These are phyloP conservation scores for Orussus abietinus DNA, from an alignment of 1,140 invertebrate genomes.

Conservation along the genomic window DNA sequence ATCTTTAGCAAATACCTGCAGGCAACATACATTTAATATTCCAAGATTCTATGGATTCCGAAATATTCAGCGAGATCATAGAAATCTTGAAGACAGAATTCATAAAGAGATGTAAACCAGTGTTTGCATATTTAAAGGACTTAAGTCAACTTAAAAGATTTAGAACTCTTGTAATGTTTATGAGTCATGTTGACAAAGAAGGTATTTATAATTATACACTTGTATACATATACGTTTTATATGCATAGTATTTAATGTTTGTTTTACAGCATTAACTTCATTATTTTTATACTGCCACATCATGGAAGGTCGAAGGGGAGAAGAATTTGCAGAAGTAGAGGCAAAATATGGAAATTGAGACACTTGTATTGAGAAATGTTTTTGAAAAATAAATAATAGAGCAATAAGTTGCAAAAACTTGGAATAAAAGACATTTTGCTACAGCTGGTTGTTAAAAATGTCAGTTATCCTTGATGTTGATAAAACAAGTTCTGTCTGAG, in stretches of 20 bases:
- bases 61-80: constrained; percentile 57
- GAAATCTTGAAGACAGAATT: constrained; percentile 44
- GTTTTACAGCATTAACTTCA: constrained; percentile 34
- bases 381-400: constrained; percentile 4
- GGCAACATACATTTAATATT: constrained; percentile 55
- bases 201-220: constrained; percentile 29
- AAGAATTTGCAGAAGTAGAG: constrained; percentile 27
- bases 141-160: constrained; percentile 50
- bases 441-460: too few relatives aligned
- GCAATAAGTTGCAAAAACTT: too few relatives aligned
- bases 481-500: too few relatives aligned
- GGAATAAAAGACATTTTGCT: too few relatives aligned
- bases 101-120: constrained; percentile 29
- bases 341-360: constrained; percentile 38
- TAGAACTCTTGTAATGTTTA: constrained; percentile 47
- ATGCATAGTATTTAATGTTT: constrained; percentile 14
- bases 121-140: constrained; percentile 40
- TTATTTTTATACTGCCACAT: constrained; percentile 37
- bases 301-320: constrained; percentile 23
- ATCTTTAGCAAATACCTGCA: constrained; percentile 57
- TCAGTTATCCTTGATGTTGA: too few relatives aligned
- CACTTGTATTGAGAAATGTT: constrained; percentile 5
- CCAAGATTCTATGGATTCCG: constrained; percentile 59
- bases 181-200: constrained; percentile 44
- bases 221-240: constrained; percentile 6